Percentiles rank a stretch among this genome's conserved stretches.
These are phyloP conservation scores for Drosophila pseudoobscura DNA, from an alignment of 1,140 invertebrate genomes.

Conservation along the genomic window DNA sequence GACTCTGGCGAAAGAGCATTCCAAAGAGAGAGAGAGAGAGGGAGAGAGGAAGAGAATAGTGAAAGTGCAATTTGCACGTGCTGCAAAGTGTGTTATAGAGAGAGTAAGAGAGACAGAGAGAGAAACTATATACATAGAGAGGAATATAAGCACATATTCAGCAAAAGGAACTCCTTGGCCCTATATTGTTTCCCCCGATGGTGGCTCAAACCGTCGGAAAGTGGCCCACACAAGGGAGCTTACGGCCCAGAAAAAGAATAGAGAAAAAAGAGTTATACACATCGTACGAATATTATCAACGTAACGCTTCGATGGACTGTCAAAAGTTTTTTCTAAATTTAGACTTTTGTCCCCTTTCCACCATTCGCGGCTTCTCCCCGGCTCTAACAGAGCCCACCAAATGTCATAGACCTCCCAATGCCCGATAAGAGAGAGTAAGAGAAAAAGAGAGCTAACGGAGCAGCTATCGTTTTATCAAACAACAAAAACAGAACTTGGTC, in stretches of 20 bases:
- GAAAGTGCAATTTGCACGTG: constrained; percentile 52
- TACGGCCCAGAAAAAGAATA: neutral
- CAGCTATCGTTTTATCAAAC: constrained; percentile 34
- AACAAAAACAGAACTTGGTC: constrained; percentile 2
- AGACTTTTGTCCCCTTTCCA: constrained; percentile 21
- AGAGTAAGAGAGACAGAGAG: too few relatives aligned
- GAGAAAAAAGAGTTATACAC: neutral
- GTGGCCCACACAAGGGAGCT: neutral
- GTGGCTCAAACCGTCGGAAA: neutral
- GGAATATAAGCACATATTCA: too few relatives aligned
- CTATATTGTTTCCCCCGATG: too few relatives aligned
- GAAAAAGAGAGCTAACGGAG: too few relatives aligned
- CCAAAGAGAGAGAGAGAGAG: neutral
- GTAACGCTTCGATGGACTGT: constrained; percentile 57
- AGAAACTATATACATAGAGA: too few relatives aligned
- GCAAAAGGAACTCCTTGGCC: too few relatives aligned
- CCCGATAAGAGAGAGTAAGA: constrained; percentile 12
- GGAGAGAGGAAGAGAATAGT: constrained; percentile 12
- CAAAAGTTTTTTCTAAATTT: constrained; percentile 47
- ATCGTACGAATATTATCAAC: constrained; percentile 29
- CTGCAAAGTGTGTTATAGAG: constrained; percentile 1
- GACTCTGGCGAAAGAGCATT: neutral
- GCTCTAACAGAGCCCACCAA: constrained; percentile 7
- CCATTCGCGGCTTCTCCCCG: neutral
- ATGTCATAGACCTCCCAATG: constrained; percentile 39